These are phyloP conservation scores for Chymomyza caudatula DNA, from an alignment of 2,888 invertebrate species.

Conservation along the genomic window DNA sequence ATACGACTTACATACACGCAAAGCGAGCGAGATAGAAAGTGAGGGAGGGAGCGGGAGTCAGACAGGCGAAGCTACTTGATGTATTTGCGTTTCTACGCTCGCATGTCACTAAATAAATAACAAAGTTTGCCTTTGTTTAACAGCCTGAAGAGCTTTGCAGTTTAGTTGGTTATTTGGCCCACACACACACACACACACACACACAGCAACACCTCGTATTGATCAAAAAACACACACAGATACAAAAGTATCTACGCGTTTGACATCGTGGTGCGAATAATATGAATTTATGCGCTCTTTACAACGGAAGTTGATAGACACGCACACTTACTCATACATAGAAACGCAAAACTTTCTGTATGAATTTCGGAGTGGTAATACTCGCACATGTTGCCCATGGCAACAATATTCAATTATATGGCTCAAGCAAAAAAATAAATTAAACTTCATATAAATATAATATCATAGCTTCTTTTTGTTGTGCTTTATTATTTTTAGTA, in stretches of 20 bases:
- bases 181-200: no score
- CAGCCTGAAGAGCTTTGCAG: neutral
- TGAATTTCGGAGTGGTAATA: conserved; percentile 1
- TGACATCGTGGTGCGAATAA: neutral
- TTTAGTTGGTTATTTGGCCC: neutral
- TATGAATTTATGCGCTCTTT: neutral
- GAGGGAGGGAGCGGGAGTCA: neutral
- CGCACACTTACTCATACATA: neutral
- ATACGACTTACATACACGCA: conserved; percentile 9
- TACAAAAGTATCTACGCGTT: neutral
- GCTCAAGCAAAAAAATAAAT: conserved; percentile 31
- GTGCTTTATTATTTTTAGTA: neutral
- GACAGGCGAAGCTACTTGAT: neutral
- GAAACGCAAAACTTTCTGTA: neutral
- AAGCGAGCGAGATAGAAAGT: neutral
- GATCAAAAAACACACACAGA: neutral
- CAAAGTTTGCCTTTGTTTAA: conserved; percentile 41
- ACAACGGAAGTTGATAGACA: neutral
- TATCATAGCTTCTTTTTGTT: neutral
- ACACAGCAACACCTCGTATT: neutral
- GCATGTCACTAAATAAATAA: conserved; percentile 50
- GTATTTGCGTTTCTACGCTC: conserved; percentile 12
- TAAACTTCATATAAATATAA: neutral
- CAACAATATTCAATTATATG: conserved; percentile 52
- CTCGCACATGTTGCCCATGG: conserved; percentile 38